phyloP scores from a whole-genome alignment of 2,113 vertebrate species.

The Paracyprichromis sp. region DNA sequence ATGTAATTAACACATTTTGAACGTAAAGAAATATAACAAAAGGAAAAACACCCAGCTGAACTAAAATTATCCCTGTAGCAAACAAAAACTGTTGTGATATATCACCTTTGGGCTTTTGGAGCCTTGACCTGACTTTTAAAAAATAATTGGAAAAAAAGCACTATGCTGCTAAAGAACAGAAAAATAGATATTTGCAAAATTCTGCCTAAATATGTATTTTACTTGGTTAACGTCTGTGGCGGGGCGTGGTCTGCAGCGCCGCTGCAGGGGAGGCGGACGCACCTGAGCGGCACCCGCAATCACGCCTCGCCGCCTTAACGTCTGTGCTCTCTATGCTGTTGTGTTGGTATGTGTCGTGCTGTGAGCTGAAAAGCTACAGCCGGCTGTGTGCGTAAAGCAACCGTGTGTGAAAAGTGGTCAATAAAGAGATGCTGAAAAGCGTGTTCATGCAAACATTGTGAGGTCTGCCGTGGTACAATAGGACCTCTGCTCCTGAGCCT shows the following conservation, averaged over 20 bases:
- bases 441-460: rapidly evolving
- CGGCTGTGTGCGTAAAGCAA: background rate
- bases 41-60: rapidly evolving
- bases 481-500: too few relatives aligned
- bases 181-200: background rate
- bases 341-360: background rate
- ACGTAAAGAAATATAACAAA: background rate
- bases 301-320: background rate
- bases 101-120: background rate
- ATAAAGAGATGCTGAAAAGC: too few relatives aligned
- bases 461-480: rapidly evolving
- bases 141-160: background rate
- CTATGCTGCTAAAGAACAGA: background rate
- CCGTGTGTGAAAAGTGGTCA: too few relatives aligned
- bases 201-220: background rate
- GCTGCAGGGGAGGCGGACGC: background rate
- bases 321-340: background rate
- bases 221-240: rapidly evolving
- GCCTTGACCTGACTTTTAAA: background rate
- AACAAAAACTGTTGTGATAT: background rate
- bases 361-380: background rate
- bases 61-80: background rate
- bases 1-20: background rate
- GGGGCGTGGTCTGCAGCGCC: background rate
- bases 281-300: background rate